Percentiles rank a stretch among this genome's conserved stretches.
phyloP scores from a whole-genome alignment of 2,797 vertebrate genomes.

The Pachyuromys duprasi region DNA sequence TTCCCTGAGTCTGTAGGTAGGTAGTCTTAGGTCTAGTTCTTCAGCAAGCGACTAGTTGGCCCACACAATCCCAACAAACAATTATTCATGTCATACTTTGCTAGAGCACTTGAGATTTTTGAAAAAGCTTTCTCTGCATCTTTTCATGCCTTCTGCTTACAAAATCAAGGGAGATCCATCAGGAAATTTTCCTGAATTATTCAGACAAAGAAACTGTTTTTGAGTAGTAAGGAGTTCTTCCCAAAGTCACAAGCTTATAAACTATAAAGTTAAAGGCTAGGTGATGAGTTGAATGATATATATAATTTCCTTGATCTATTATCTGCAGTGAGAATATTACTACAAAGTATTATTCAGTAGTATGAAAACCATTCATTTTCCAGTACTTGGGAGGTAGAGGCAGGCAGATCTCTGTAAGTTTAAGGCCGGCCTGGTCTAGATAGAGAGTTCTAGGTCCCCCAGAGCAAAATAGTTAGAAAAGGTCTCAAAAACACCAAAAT shows the following conservation, averaged over 20 bases:
- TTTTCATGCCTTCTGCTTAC: slow-evolving; percentile 6
- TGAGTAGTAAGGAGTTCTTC: not conserved
- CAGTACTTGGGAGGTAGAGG: not conserved
- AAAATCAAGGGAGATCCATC: not conserved
- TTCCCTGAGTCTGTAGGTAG: not conserved
- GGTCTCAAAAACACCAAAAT: not conserved
- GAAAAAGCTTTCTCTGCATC: not conserved
- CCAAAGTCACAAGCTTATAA: slow-evolving; percentile 16
- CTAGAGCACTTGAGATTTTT: slow-evolving; percentile 1
- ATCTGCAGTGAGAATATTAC: not conserved
- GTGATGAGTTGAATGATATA: not conserved
- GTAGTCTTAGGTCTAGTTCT: not conserved
- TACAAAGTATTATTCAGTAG: not conserved
- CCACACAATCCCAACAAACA: not conserved
- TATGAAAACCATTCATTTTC: not conserved
- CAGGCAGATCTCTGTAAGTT: not conserved
- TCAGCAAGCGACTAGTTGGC: not conserved
- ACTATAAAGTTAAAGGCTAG: not conserved
- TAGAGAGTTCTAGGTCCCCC: not conserved
- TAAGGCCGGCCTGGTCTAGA: not conserved
- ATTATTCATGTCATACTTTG: not conserved
- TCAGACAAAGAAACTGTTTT: not conserved
- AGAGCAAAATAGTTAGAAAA: not conserved
- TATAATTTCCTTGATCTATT: not conserved
- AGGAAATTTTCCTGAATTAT: not conserved